phyloP scores from a whole-genome alignment of 1,140 invertebrate species.

The Drosophila repletoides region DNA sequence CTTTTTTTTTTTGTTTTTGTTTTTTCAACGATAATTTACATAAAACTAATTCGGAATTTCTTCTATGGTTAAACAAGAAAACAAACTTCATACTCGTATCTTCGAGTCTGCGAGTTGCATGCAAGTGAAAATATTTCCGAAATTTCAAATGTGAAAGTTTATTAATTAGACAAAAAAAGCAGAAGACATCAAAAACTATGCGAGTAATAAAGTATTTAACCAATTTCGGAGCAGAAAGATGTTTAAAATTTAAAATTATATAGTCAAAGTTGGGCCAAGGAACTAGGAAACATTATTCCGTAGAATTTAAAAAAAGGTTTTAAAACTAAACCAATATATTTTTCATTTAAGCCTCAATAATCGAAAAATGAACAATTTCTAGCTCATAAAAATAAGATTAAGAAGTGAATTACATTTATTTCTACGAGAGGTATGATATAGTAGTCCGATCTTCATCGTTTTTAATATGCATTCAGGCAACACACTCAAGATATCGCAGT shows the following conservation, averaged over 20 bases:
- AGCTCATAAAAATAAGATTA: too few relatives aligned
- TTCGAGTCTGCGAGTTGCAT: constrained; percentile 30
- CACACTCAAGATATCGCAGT: too few relatives aligned
- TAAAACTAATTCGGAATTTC: constrained; percentile 56
- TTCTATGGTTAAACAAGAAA: constrained; percentile 15
- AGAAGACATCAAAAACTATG: constrained; percentile 8
- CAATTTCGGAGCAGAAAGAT: constrained; percentile 4
- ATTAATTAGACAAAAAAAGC: constrained; percentile 61
- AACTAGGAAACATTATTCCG: too few relatives aligned
- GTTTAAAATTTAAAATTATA: not conserved
- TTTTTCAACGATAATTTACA: constrained; percentile 61
- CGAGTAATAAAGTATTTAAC: constrained; percentile 1
- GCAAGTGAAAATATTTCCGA: constrained; percentile 69
- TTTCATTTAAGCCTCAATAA: too few relatives aligned
- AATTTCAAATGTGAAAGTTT: constrained; percentile 73
- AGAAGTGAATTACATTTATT: too few relatives aligned
- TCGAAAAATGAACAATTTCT: too few relatives aligned
- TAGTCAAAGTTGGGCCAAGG: too few relatives aligned
- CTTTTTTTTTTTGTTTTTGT: constrained; percentile 8
- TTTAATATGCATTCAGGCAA: too few relatives aligned
- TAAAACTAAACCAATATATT: too few relatives aligned
- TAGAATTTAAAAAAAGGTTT: too few relatives aligned
- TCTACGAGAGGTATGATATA: too few relatives aligned
- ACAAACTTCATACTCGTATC: constrained; percentile 17
- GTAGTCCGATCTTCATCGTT: too few relatives aligned